Percentiles rank a stretch among this genome's conserved stretches.
phyloP scores from a whole-genome alignment of 2,113 vertebrate genomes.

The Colistium nudipinnis region DNA sequence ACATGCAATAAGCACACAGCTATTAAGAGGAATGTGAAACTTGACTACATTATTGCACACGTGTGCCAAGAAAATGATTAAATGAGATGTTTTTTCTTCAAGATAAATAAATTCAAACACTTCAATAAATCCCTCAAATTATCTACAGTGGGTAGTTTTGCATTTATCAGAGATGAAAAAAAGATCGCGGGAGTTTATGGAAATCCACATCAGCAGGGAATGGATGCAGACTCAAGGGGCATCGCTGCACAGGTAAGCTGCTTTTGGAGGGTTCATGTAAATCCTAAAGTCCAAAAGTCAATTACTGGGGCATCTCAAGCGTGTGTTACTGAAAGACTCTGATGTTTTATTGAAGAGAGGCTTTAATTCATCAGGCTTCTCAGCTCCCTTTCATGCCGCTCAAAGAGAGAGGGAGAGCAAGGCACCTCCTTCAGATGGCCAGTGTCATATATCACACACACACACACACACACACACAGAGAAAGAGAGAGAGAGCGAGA shows the following conservation, averaged over 20 bases:
- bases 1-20: conserved; percentile 35
- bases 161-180: conserved; percentile 65
- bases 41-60: conserved; percentile 45
- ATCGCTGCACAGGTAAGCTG: conserved; percentile 83
- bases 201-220: conserved; percentile 75
- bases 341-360: conserved; percentile 87
- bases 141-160: conserved; percentile 76
- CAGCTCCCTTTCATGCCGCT: conserved; percentile 81
- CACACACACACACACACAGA: conserved; percentile 36
- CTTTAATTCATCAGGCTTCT: conserved; percentile 81
- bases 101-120: conserved; percentile 73
- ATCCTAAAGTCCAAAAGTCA: conserved; percentile 85
- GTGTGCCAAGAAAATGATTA: conserved; percentile 57
- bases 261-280: conserved; percentile 84
- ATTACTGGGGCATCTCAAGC: conserved; percentile 85
- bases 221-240: conserved; percentile 77
- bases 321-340: conserved; percentile 84
- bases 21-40: conserved; percentile 36
- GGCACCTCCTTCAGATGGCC: conserved; percentile 79
- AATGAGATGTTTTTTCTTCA: conserved; percentile 66
- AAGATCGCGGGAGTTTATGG: conserved; percentile 71
- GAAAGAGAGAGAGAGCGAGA: conserved; percentile 22
- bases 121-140: conserved; percentile 77
- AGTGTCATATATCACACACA: conserved; percentile 81
- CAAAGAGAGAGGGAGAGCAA: conserved; percentile 67